Conservation (phyloP, 2,797 vertebrate species). For the Florisuga fusca region DNA sequence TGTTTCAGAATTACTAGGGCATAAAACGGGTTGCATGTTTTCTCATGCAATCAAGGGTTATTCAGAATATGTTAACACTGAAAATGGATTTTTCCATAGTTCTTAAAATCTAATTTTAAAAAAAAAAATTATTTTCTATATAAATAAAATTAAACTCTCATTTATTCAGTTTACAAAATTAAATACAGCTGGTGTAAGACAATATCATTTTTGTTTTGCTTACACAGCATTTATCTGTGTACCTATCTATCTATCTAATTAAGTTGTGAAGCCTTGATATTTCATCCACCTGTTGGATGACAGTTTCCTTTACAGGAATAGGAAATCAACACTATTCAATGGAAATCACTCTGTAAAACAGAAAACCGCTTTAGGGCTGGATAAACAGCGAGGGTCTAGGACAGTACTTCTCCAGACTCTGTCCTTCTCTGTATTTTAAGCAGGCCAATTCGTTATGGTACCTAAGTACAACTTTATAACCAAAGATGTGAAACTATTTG, state of each 20-base stretch:
- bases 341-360: background rate
- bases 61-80: background rate
- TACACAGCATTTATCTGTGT: background rate
- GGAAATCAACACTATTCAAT: conserved; percentile 41
- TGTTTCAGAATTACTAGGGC: conserved; percentile 21
- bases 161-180: conserved; percentile 10
- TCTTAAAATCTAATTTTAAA: background rate
- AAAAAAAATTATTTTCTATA: background rate
- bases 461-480: background rate
- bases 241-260: background rate
- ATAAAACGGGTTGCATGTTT: background rate
- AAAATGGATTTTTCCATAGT: background rate
- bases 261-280: conserved; percentile 24
- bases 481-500: background rate
- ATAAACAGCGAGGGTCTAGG: background rate
- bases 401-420: background rate
- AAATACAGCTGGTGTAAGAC: background rate
- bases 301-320: conserved; percentile 43
- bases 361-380: conserved; percentile 4
- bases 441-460: background rate
- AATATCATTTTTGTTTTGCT: background rate
- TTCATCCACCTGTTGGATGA: conserved; percentile 3
- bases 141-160: background rate
- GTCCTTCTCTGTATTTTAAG: background rate
- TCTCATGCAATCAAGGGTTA: background rate